Evolutionary conservation across 2,113 vertebrate genomes (phyloP), one percentile per base, ranked within the genome.

Genomic region (Castor canadensis): DNA sequence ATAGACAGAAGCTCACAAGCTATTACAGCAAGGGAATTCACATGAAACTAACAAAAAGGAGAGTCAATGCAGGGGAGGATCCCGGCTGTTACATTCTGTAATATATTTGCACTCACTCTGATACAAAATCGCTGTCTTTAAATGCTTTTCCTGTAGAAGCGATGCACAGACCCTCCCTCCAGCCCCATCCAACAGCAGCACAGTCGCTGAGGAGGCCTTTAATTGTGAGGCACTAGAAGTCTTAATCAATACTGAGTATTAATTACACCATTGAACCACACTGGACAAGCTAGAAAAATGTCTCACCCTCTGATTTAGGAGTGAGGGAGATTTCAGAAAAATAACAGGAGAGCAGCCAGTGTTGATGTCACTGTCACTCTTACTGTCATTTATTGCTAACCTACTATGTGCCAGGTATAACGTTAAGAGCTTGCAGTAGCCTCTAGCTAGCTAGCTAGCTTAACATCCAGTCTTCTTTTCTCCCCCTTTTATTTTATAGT

Each of bases 61-160:
- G 85, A 77, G 58, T n/a, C 75, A 76, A 2, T 77, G 56, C n/a
- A 19, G 9, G 17, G 52, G 71, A 43, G n/a, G 35, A 91, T 45
- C 58, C 79, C 3, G 13, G 56, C 15, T 94, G 32, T 54, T 69
- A 56, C 35, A 81, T 5, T 87, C 66, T 80, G 49, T 47, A 86
- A 66, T 26, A 77, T 86, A 45, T 47, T 49, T 8, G 24, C 6
- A 9, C 47, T 22, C 83, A 38, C 72, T 93, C 91, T 66, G 58
- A 81, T n/a, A 64, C 45, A 81, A 76, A 92, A 85, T 76, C 54
- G 75, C 75, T 47, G 69, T 76, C 45, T 47, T 64, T 56, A 56
- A 89, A 92, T 6, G 60, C 12, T 62, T 89, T 64, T 15, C 10
- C 84, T 75, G 60, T 80, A 92, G 92, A 92, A 40, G 4, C 17